Evolutionary conservation across 2,797 vertebrate genomes (phyloP).

Genomic region (Schizopygopsis pylzovi): DNA sequence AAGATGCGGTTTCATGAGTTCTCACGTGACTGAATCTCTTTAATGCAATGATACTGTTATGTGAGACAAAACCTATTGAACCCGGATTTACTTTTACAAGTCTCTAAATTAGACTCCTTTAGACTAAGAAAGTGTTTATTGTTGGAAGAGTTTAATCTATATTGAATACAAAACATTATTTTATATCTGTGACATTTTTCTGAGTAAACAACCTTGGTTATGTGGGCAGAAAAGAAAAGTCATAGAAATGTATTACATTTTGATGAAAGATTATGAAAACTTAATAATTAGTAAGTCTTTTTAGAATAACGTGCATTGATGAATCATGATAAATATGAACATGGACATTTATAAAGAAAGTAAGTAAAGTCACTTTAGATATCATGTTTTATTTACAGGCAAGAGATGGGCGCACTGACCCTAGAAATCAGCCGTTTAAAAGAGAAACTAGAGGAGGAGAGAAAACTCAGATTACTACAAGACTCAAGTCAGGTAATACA

Average conservation of each 20-base stretch:
- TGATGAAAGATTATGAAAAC: not conserved
- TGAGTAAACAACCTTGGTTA: not conserved
- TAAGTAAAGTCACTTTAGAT: not conserved
- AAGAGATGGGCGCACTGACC: slow-evolving; percentile 76
- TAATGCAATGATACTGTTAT: not conserved
- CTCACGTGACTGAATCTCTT: not conserved
- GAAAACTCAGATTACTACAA: slow-evolving; percentile 52
- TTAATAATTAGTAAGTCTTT: not conserved
- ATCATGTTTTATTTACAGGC: slow-evolving; percentile 67
- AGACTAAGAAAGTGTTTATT: not conserved
- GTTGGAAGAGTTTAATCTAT: not conserved
- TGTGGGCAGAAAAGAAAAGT: not conserved
- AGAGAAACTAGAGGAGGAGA: slow-evolving; percentile 62
- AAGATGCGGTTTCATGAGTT: not conserved
- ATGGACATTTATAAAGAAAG: not conserved
- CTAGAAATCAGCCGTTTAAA: slow-evolving; percentile 74
- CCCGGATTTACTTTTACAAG: not conserved
- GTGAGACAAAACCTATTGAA: not conserved
- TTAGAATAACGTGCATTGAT: not conserved
- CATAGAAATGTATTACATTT: not conserved
- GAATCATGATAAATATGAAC: not conserved
- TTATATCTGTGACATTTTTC: not conserved
- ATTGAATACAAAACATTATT: not conserved
- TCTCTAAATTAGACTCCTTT: not conserved
- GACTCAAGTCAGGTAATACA: slow-evolving; percentile 42